Evolutionary conservation across 2,888 invertebrate species (phyloP).

Genomic region (Phengaris alcon): DNA sequence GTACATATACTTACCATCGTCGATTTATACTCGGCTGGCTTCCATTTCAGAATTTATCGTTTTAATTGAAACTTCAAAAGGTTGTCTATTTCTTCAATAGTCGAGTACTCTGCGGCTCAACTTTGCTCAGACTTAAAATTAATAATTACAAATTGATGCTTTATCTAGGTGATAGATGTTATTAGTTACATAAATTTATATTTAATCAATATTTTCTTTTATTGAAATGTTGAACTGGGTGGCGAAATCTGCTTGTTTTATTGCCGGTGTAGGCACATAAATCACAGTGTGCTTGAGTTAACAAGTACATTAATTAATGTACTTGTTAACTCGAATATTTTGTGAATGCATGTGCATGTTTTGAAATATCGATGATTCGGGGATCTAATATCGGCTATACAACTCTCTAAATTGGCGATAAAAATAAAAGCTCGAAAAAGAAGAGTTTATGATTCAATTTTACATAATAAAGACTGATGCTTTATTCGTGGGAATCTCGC

Average conservation of each 20-base stretch:
- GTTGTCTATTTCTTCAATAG: not conserved
- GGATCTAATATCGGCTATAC: not conserved
- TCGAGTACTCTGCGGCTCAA: not conserved
- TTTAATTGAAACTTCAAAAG: not conserved
- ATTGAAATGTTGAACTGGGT: no score
- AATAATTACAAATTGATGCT: not conserved
- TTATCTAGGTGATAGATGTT: no score
- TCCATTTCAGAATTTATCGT: constrained; percentile 7
- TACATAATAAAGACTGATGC: constrained; percentile 12
- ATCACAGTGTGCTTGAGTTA: no score
- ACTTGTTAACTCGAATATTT: no score
- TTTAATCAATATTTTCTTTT: no score
- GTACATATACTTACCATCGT: not conserved
- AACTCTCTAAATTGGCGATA: not conserved
- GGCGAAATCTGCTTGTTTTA: no score
- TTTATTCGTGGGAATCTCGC: not conserved
- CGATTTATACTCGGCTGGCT: not conserved
- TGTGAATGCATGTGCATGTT: not conserved
- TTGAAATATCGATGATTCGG: not conserved
- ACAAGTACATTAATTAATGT: not conserved
- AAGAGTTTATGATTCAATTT: not conserved
- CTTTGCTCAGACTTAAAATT: not conserved
- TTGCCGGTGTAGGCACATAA: no score
- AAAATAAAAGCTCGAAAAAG: not conserved
- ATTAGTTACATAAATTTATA: no score